Percentiles rank a stretch among this genome's conserved stretches.
These are phyloP conservation scores for Orbicella faveolata DNA, from an alignment of 64 coral and sea anemone species.

Conservation along the genomic window DNA sequence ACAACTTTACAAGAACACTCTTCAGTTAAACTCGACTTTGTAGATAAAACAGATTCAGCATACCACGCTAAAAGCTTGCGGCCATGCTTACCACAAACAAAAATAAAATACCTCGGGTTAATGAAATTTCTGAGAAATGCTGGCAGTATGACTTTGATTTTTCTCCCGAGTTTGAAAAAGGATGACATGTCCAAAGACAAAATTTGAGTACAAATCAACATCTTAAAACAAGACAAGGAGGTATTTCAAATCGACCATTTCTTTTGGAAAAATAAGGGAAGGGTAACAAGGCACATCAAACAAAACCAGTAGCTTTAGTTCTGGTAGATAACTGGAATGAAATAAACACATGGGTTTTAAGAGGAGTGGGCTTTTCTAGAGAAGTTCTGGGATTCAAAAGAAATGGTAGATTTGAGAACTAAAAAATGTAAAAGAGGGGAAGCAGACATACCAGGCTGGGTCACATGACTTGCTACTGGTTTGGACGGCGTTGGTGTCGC, in stretches of 20 bases:
- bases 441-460: constrained; percentile 41
- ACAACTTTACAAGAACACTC: too few species aligned
- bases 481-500: constrained; percentile 54
- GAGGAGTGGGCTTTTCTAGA: background rate
- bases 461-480: constrained; percentile 40
- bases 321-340: background rate
- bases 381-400: background rate
- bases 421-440: constrained; percentile 19
- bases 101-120: too few species aligned
- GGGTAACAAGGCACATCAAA: background rate
- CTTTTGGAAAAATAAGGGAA: background rate
- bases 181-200: too few species aligned
- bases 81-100: too few species aligned
- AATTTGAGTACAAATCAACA: background rate
- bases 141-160: too few species aligned
- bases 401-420: constrained; percentile 11
- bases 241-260: constrained; percentile 14
- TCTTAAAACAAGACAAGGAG: background rate
- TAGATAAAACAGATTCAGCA: too few species aligned
- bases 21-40: too few species aligned
- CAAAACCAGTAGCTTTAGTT: background rate
- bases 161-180: too few species aligned
- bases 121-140: too few species aligned
- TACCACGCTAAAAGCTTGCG: too few species aligned
- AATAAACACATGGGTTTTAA: background rate